Percentiles rank a stretch among this genome's conserved stretches.
Conservation (phyloP, 2,797 vertebrate species). For the Sebastes nivosus region DNA sequence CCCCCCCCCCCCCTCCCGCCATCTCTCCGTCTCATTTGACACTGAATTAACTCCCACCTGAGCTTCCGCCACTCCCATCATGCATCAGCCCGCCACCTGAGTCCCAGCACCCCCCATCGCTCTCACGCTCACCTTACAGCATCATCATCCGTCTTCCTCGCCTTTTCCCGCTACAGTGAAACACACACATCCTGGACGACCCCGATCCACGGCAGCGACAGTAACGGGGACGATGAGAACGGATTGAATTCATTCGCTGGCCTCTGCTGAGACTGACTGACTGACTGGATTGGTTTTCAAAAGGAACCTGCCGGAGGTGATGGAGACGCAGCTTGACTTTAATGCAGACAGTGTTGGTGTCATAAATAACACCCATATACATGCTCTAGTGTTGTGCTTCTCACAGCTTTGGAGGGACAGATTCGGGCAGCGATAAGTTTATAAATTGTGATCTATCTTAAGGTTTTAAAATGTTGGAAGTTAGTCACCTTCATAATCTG, state of each 20-base stretch:
- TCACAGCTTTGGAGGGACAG: not conserved
- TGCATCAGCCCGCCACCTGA: constrained; percentile 73
- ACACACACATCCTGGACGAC: not conserved
- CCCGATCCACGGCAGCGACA: not conserved
- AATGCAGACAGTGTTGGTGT: not conserved
- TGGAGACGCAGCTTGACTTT: not conserved
- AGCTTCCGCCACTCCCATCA: constrained; percentile 73
- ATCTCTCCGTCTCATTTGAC: constrained; percentile 76
- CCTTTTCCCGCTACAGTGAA: not conserved
- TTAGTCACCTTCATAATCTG: not conserved
- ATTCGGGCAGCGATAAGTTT: not conserved
- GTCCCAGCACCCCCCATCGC: constrained; percentile 18
- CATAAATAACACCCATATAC: not conserved
- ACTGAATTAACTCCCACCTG: constrained; percentile 81
- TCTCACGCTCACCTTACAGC: constrained; percentile 30
- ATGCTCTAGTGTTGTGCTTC: not conserved
- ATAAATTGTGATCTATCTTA: not conserved
- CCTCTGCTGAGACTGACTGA: constrained; percentile 5
- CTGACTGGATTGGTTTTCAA: constrained; percentile 19
- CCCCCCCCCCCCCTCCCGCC: not conserved
- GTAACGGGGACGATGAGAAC: constrained; percentile 2
- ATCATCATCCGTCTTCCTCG: constrained; percentile 26
- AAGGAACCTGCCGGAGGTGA: constrained; percentile 4
- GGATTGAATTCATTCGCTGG: constrained; percentile 23
- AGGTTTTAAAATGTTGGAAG: not conserved